These are phyloP conservation scores for Gasterosteus aculeatus DNA, from an alignment of 2,113 vertebrate genomes.

Conservation along the genomic window DNA sequence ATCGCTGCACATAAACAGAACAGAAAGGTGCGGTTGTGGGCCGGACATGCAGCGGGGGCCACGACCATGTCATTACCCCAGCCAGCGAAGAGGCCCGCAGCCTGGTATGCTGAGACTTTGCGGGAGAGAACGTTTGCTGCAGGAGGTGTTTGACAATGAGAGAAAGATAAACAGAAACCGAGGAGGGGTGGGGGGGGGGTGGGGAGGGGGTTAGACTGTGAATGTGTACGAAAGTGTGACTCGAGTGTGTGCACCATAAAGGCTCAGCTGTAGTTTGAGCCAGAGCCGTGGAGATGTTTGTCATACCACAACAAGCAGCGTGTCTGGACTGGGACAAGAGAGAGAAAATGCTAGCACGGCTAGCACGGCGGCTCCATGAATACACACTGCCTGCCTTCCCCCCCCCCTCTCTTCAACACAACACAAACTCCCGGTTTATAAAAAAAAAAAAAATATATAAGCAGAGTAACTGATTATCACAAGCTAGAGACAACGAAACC, in stretches of 20 bases:
- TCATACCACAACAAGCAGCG: slow-evolving; percentile 61
- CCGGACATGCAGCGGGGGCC: slow-evolving; percentile 44
- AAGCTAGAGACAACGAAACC: slow-evolving; percentile 61
- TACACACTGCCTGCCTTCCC: slow-evolving; percentile 5
- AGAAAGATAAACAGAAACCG: slow-evolving; percentile 60
- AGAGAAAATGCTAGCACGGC: slow-evolving; percentile 45
- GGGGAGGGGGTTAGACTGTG: slow-evolving; percentile 12
- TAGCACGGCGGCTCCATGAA: slow-evolving; percentile 38
- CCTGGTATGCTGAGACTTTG: slow-evolving; percentile 20
- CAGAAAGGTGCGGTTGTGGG: slow-evolving; percentile 48
- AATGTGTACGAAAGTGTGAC: slow-evolving; percentile 38
- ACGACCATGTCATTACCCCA: slow-evolving; percentile 63
- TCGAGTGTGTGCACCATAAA: slow-evolving; percentile 29
- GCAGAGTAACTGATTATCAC: slow-evolving; percentile 64
- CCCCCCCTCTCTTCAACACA: slow-evolving; percentile 12
- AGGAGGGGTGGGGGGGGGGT: too few species aligned
- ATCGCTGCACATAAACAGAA: slow-evolving; percentile 45
- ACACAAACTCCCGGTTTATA: slow-evolving; percentile 25
- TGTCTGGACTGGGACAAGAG: slow-evolving; percentile 67
- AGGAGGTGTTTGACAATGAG: slow-evolving; percentile 46
- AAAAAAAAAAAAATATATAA: slow-evolving; percentile 53
- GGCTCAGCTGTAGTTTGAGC: slow-evolving; percentile 43
- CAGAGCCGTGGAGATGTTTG: slow-evolving; percentile 62
- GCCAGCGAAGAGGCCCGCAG: slow-evolving; percentile 38
- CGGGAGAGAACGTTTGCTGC: slow-evolving; percentile 29